A percentile compares a stretch with the other conserved stretches of the same genome.
These are phyloP conservation scores for Hyposoter dolosus DNA, from an alignment of 2,888 invertebrate genomes.

Conservation along the genomic window DNA sequence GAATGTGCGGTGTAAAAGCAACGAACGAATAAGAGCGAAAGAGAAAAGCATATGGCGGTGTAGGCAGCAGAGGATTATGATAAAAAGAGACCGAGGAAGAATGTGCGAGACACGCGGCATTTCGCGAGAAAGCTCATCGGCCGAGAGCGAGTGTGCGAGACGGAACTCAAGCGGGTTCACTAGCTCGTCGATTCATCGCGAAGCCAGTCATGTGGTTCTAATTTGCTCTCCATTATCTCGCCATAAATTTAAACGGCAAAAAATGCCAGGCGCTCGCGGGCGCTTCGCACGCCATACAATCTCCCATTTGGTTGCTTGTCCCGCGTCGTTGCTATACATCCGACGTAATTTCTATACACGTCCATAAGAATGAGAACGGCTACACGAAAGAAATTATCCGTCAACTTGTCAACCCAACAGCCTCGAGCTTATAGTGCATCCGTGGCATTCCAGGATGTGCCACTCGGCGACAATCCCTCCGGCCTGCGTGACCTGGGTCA, in stretches of 20 bases:
- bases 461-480: background rate
- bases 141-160: background rate
- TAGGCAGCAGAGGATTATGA: constrained; percentile 1
- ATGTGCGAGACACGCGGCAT: constrained; percentile 17
- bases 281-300: constrained; percentile 1
- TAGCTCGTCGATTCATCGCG: constrained; percentile 75
- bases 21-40: background rate
- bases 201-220: constrained; percentile 78
- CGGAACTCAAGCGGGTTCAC: constrained; percentile 12
- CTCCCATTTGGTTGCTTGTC: constrained; percentile 8
- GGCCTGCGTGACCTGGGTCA: constrained; percentile 23
- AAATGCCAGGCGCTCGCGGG: constrained; percentile 58
- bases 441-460: constrained; percentile 5
- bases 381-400: constrained; percentile 3
- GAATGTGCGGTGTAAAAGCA: constrained; percentile 17
- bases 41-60: background rate
- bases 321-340: background rate
- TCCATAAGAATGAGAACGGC: background rate
- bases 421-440: constrained; percentile 12
- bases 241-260: constrained; percentile 76
- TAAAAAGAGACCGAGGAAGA: constrained; percentile 17
- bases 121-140: constrained; percentile 43
- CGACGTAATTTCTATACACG: constrained; percentile 14
- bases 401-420: background rate
- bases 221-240: constrained; percentile 79